Evolutionary conservation across 2,888 invertebrate genomes (phyloP), one percentile per base, ranked within the genome.

Genomic region (Norana najaformis): DNA sequence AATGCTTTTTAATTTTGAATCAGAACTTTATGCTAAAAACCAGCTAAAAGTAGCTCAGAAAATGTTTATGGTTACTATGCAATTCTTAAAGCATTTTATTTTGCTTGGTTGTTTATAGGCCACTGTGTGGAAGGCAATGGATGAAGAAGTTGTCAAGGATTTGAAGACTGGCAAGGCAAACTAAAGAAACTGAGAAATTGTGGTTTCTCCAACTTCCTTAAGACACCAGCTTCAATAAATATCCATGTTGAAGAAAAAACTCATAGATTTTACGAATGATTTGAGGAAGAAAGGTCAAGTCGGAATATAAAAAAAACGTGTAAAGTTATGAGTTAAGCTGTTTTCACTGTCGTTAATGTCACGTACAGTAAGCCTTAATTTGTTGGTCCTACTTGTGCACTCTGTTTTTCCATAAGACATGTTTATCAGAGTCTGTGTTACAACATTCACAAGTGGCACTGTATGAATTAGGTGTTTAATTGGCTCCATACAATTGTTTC

Each of bases 41-140:
- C 11, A 13, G 69, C n/a, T n/a, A 69, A n/a, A 18, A 47, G n/a
- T n/a, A n/a, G n/a, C 47, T 23, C n/a, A 8, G 4, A 16, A 1
- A 8, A 30, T 11, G n/a, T 69, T 30, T 69, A 6, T 69, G 30
- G 69, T 69, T 69, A 69, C 69, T n/a, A 16, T 69, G 69, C 69
- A n/a, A n/a, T n/a, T 69, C 13, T 11, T 69, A 69, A 69, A 34
- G 34, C 39, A 41, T 35, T 34, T 13, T 41, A 39, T 38, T 35
- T 1, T 89, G 37, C 20, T 90, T 90, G 39, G 39, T 41, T 35
- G 82, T 69, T 8, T 8, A 20, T 83, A 91, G 89, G 92, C 91
- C 47, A 90, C 90, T 37, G 92, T 92, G 37, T 91, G 91, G 91
- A 91, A 91, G 88, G 90, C 92, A 23, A 91, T 92, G 91, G 91